These are phyloP conservation scores for Plotosus lineatus DNA, from an alignment of 2,113 vertebrate species.

Conservation along the genomic window DNA sequence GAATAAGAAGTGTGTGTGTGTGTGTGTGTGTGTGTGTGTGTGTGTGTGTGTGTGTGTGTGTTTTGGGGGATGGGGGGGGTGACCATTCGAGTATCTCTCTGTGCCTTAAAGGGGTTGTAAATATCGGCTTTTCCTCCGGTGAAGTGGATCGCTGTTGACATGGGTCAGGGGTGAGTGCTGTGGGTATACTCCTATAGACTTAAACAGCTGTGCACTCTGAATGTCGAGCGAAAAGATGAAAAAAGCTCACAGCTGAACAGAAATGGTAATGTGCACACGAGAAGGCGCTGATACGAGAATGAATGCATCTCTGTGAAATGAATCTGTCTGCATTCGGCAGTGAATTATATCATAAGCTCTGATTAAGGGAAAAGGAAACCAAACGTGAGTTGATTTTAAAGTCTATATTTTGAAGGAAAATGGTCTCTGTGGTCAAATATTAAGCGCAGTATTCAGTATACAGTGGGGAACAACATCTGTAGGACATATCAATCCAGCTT, in stretches of 20 bases:
- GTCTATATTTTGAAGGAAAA: background rate
- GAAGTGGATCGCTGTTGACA: conserved; percentile 13
- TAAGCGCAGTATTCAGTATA: background rate
- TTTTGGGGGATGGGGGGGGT: too few relatives aligned
- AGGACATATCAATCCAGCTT: too few relatives aligned
- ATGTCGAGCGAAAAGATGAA: background rate
- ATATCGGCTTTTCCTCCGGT: conserved; percentile 12
- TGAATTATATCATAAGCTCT: background rate
- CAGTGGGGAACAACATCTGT: too few relatives aligned
- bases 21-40: too few relatives aligned
- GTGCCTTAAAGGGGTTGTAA: conserved; percentile 37
- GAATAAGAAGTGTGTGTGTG: too few relatives aligned
- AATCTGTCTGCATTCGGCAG: background rate
- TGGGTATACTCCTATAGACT: background rate
- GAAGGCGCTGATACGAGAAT: background rate
- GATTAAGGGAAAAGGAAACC: background rate
- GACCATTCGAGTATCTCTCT: background rate
- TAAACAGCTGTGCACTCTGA: background rate
- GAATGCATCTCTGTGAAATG: background rate
- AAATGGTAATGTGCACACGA: background rate
- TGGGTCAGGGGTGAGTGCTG: conserved; percentile 28
- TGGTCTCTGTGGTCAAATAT: background rate
- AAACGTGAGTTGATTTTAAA: background rate
- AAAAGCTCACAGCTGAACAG: background rate
- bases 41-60: too few relatives aligned